phyloP scores from a whole-genome alignment of 92 coral and sea anemone species.

The Pocillopora grandis region DNA sequence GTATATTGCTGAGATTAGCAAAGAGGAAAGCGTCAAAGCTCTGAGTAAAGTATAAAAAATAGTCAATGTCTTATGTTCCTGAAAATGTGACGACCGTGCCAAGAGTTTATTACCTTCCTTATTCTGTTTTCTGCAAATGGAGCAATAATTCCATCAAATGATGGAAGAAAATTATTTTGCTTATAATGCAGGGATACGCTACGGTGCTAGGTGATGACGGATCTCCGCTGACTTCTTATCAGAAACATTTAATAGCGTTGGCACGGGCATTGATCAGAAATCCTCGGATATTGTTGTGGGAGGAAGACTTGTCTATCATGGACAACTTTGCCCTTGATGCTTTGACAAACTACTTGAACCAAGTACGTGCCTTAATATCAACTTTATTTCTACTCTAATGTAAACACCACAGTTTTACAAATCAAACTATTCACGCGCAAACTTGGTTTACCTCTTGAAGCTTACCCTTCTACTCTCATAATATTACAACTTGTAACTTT shows the following conservation, averaged over 20 bases:
- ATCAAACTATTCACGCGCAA: too few relatives aligned
- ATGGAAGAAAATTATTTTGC: not conserved
- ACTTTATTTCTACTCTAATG: too few relatives aligned
- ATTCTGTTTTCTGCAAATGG: not conserved
- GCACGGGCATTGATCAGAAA: constrained; percentile 67
- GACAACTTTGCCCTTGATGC: constrained; percentile 52
- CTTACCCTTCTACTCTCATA: too few relatives aligned
- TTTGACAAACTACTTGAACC: constrained; percentile 53
- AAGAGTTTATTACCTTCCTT: not conserved
- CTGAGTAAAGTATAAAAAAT: too few relatives aligned
- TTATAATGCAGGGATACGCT: constrained; percentile 55
- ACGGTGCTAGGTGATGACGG: constrained; percentile 62
- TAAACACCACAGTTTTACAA: too few relatives aligned
- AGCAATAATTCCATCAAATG: not conserved
- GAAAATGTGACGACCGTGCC: too few relatives aligned
- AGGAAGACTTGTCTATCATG: constrained; percentile 67
- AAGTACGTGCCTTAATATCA: constrained; percentile 30
- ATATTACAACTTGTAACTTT: too few relatives aligned
- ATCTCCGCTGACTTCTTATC: constrained; percentile 68
- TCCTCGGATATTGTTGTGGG: constrained; percentile 79
- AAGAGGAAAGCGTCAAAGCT: too few relatives aligned
- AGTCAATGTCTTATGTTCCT: too few relatives aligned
- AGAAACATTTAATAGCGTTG: constrained; percentile 73
- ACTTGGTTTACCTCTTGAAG: too few relatives aligned
- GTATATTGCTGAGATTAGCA: too few relatives aligned